phyloP scores from a whole-genome alignment of 2,888 invertebrate species.

The Agrochola macilenta region DNA sequence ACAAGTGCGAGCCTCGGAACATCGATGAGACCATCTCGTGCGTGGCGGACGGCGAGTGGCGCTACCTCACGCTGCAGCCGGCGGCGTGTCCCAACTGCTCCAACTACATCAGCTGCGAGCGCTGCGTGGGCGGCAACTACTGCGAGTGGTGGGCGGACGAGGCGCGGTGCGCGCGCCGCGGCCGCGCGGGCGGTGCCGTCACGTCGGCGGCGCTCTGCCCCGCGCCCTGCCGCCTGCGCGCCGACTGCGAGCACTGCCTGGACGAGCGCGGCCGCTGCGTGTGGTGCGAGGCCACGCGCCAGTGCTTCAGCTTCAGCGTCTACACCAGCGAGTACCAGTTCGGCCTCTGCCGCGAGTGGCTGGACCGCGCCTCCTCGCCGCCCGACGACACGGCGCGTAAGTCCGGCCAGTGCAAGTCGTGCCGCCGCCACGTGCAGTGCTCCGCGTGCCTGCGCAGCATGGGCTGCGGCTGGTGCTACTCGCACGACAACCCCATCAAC shows the following conservation, averaged over 20 bases:
- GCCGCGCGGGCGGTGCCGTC: slow-evolving; percentile 91
- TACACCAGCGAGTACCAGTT: slow-evolving; percentile 98
- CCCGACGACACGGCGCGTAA: slow-evolving; percentile 80
- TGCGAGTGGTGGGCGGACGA: slow-evolving; percentile 99
- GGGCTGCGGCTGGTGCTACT: slow-evolving; percentile 98
- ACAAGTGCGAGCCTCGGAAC: slow-evolving; percentile 92
- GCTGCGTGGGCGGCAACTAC: slow-evolving; percentile 94
- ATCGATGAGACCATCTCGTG: slow-evolving; percentile 93
- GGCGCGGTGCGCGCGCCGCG: slow-evolving; percentile 95
- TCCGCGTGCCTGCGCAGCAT: slow-evolving; percentile 95
- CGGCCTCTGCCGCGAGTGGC: slow-evolving; percentile 98
- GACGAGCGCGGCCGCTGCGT: slow-evolving; percentile 97
- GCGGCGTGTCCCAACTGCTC: slow-evolving; percentile 96
- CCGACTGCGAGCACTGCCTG: slow-evolving; percentile 95
- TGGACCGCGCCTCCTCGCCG: slow-evolving; percentile 93
- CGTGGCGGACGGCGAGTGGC: slow-evolving; percentile 91
- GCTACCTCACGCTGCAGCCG: slow-evolving; percentile 95
- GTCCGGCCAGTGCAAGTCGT: slow-evolving; percentile 95
- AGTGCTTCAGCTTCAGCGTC: slow-evolving; percentile 98
- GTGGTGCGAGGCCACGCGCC: slow-evolving; percentile 98
- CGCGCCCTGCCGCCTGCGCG: slow-evolving; percentile 94
- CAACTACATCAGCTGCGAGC: slow-evolving; percentile 96
- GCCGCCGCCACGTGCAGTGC: slow-evolving; percentile 94
- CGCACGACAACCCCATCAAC: slow-evolving; percentile 95
- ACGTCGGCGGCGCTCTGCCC: slow-evolving; percentile 93